Evolutionary conservation across 1,140 invertebrate genomes (phyloP).

Genomic region (Steinernema khuongi): DNA sequence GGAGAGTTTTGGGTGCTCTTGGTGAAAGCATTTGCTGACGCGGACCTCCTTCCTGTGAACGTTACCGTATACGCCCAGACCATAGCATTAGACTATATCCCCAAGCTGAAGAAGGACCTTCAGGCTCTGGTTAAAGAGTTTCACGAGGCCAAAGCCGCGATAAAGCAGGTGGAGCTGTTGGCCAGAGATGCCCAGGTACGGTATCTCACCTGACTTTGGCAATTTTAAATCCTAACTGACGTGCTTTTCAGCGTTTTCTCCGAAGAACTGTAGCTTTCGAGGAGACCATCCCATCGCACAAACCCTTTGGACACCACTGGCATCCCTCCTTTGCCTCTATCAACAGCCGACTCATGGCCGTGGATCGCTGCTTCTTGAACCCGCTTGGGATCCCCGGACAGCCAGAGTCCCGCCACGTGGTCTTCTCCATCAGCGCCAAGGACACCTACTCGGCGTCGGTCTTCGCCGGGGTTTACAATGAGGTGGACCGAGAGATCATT

Average conservation of each 20-base stretch:
- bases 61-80: constrained; percentile 21
- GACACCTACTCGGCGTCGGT: constrained; percentile 27
- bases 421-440: constrained; percentile 29
- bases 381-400: constrained; percentile 26
- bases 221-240: too few relatives aligned
- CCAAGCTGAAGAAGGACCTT: constrained; percentile 22
- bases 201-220: background rate
- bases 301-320: too few relatives aligned
- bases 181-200: background rate
- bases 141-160: background rate
- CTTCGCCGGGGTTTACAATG: constrained; percentile 33
- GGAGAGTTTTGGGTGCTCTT: constrained; percentile 55
- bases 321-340: background rate
- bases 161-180: background rate
- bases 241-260: background rate
- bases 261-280: background rate
- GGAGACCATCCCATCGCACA: too few relatives aligned
- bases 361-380: constrained; percentile 38
- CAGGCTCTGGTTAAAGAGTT: constrained; percentile 11
- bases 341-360: background rate
- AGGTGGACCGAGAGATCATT: background rate
- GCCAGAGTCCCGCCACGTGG: constrained; percentile 26
- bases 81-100: constrained; percentile 23
- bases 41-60: constrained; percentile 58
- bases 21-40: constrained; percentile 51